Evolutionary conservation across 1,140 invertebrate genomes (phyloP).

Genomic region (Bombus impatiens): DNA sequence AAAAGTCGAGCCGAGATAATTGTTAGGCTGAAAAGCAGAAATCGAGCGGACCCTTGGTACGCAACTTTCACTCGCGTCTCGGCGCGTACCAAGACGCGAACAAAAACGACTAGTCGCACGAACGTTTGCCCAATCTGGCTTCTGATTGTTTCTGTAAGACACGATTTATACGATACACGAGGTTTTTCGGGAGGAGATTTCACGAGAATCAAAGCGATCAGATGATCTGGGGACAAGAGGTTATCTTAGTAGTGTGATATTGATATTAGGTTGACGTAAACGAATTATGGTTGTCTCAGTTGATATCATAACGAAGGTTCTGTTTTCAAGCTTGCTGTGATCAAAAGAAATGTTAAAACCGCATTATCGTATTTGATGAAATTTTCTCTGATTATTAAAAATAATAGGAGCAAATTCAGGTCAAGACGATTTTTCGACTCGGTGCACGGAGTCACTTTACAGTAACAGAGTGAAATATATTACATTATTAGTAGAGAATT

Average conservation of each 20-base stretch:
- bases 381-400: not conserved
- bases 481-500: no score
- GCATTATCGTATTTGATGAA: not conserved
- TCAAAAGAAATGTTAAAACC: not conserved
- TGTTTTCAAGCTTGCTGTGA: not conserved
- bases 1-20: not conserved
- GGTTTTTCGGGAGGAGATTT: not conserved
- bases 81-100: not conserved
- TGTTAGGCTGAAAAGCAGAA: not conserved
- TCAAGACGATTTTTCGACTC: no score
- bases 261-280: no score
- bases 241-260: not conserved
- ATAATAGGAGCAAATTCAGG: not conserved
- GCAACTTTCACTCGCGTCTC: slow-evolving; percentile 16
- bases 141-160: not conserved
- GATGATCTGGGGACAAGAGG: not conserved
- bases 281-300: no score
- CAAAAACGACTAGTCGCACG: not conserved
- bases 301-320: not conserved
- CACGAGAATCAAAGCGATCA: no score
- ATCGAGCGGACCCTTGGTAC: not conserved
- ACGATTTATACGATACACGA: not conserved
- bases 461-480: no score
- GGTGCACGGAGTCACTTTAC: no score
- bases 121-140: not conserved